Percentiles rank a stretch among this genome's conserved stretches.
phyloP scores from a whole-genome alignment of 1,140 invertebrate genomes.

The Sogatella furcifera region DNA sequence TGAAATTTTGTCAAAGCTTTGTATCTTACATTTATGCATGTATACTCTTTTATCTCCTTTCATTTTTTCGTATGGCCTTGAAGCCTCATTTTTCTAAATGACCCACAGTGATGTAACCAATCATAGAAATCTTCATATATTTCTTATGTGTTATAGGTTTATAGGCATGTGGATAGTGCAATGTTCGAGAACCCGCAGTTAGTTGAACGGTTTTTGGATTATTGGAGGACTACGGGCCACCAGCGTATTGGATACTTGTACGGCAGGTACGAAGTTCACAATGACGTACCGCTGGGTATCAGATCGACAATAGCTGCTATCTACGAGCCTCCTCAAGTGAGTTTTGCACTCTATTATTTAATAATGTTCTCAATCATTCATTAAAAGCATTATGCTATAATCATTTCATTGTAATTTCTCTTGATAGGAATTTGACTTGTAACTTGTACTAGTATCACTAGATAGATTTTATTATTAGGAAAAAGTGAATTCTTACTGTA shows the following conservation, averaged over 20 bases:
- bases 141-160: conserved; percentile 47
- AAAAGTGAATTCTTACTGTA: too few species aligned
- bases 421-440: too few species aligned
- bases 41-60: too few species aligned
- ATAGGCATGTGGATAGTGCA: conserved; percentile 96
- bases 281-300: conserved; percentile 91
- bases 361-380: neutral
- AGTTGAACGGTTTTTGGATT: conserved; percentile 92
- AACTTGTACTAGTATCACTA: too few species aligned
- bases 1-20: too few species aligned
- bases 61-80: too few species aligned
- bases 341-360: conserved; percentile 4
- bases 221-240: conserved; percentile 89
- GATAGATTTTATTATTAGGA: too few species aligned
- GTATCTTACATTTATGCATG: too few species aligned
- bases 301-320: conserved; percentile 88
- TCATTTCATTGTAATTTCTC: too few species aligned
- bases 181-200: conserved; percentile 93
- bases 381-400: too few species aligned
- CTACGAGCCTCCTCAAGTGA: conserved; percentile 93
- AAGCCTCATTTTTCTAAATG: too few species aligned
- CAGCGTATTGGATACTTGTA: conserved; percentile 91
- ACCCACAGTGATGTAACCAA: too few species aligned
- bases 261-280: conserved; percentile 84
- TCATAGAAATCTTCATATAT: neutral